These are phyloP conservation scores for Poeciliopsis infans DNA, from an alignment of 2,797 vertebrate species.

Conservation along the genomic window DNA sequence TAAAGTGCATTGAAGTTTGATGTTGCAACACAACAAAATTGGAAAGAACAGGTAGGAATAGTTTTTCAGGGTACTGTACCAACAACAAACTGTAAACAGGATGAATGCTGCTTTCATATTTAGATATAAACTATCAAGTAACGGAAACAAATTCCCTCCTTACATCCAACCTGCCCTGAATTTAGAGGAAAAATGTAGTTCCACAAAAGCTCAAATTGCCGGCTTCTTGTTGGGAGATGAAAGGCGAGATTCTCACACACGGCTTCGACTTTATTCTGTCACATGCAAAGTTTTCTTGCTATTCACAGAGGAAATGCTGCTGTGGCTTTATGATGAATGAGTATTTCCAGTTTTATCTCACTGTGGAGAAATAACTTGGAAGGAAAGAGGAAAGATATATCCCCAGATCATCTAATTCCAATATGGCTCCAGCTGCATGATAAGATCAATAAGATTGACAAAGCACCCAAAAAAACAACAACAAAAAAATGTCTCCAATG, in stretches of 20 bases:
- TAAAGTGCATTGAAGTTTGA: background rate
- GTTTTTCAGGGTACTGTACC: background rate
- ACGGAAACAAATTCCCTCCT: background rate
- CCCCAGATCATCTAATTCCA: slow-evolving; percentile 55
- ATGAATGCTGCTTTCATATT: background rate
- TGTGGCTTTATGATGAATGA: slow-evolving; percentile 64
- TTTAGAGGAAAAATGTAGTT: slow-evolving; percentile 18
- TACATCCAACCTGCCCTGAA: slow-evolving; percentile 14
- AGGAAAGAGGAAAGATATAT: slow-evolving; percentile 47
- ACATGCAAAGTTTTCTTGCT: slow-evolving; percentile 41
- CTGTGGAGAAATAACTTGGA: slow-evolving; percentile 59
- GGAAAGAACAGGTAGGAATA: background rate
- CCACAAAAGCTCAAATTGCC: slow-evolving; percentile 15
- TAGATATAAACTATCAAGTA: slow-evolving; percentile 6
- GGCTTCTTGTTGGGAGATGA: slow-evolving; percentile 28
- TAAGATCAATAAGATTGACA: slow-evolving; percentile 59
- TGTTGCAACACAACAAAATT: background rate
- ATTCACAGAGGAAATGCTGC: slow-evolving; percentile 60
- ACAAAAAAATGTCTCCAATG: slow-evolving; percentile 30
- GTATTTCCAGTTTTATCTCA: slow-evolving; percentile 63
- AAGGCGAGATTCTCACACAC: slow-evolving; percentile 5
- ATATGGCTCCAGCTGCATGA: slow-evolving; percentile 49
- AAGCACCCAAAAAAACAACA: slow-evolving; percentile 18
- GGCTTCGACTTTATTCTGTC: slow-evolving; percentile 41
- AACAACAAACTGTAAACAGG: background rate